A percentile compares a stretch with the other conserved stretches of the same genome.
Evolutionary conservation across 2,888 invertebrate genomes (phyloP).

Genomic region (Leptopilina drosophilae): DNA sequence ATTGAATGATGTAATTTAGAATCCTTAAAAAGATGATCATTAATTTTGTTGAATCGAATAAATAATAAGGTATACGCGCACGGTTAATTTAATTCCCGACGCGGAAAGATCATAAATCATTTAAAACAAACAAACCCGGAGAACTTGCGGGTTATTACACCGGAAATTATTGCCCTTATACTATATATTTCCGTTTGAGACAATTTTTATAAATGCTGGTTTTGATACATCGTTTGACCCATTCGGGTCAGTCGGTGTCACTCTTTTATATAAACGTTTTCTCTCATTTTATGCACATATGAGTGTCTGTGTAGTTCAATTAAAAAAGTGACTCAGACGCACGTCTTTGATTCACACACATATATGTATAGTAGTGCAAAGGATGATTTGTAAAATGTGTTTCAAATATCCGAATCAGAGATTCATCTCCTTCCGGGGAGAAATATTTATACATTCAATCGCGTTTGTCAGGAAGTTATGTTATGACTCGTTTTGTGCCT

Average conservation of each 20-base stretch:
- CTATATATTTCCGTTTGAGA: conserved; percentile 51
- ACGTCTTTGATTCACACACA: conserved; percentile 20
- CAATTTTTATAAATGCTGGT: conserved; percentile 49
- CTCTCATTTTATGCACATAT: conserved; percentile 50
- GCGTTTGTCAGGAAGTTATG: neutral
- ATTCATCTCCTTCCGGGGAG: conserved; percentile 4
- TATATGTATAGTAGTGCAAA: too few relatives aligned
- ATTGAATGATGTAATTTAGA: neutral
- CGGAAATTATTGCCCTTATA: conserved; percentile 58
- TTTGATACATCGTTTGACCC: conserved; percentile 33
- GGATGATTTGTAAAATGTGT: conserved; percentile 34
- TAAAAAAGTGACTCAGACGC: conserved; percentile 56
- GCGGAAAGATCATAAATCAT: conserved; percentile 31
- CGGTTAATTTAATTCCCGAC: neutral
- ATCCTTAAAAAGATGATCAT: conserved; percentile 7
- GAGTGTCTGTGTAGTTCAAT: conserved; percentile 47
- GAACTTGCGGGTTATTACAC: conserved; percentile 47
- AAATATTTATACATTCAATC: too few relatives aligned
- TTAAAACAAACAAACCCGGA: conserved; percentile 30
- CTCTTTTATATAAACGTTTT: conserved; percentile 51
- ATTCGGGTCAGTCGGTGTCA: conserved; percentile 51
- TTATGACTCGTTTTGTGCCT: neutral
- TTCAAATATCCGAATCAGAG: conserved; percentile 20
- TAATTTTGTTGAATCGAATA: conserved; percentile 12
- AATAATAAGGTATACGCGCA: neutral